phyloP scores from a whole-genome alignment of 2,888 invertebrate species.

The Drosophila rellima region DNA sequence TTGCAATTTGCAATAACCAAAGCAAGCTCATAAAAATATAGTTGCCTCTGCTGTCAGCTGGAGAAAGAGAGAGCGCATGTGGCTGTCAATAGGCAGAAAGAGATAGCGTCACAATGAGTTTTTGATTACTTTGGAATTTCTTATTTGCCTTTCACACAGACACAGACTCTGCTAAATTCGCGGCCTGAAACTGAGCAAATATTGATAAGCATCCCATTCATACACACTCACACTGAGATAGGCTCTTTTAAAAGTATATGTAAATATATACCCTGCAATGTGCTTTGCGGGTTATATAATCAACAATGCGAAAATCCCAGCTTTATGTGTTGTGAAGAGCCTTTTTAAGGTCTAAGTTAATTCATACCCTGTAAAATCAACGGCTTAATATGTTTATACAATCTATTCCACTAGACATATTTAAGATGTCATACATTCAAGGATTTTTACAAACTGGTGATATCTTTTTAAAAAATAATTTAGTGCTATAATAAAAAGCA shows the following conservation, averaged over 20 bases:
- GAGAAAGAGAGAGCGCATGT: not conserved
- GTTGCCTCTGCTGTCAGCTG: slow-evolving; percentile 54
- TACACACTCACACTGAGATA: slow-evolving; percentile 13
- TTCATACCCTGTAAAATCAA: slow-evolving; percentile 7
- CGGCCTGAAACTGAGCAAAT: slow-evolving; percentile 74
- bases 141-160: slow-evolving; percentile 72
- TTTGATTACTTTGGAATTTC: slow-evolving; percentile 82
- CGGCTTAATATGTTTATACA: slow-evolving; percentile 52
- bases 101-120: slow-evolving; percentile 69
- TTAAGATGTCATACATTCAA: slow-evolving; percentile 5
- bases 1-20: slow-evolving; percentile 81
- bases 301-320: slow-evolving; percentile 13
- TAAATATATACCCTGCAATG: slow-evolving; percentile 22
- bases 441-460: not conserved
- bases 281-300: slow-evolving; percentile 58
- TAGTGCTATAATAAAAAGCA: not conserved
- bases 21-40: slow-evolving; percentile 77
- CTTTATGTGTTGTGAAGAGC: not conserved
- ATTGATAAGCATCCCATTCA: slow-evolving; percentile 73
- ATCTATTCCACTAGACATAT: slow-evolving; percentile 45
- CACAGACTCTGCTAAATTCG: slow-evolving; percentile 35
- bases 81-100: slow-evolving; percentile 12
- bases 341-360: not conserved
- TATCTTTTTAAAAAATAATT: slow-evolving; percentile 3
- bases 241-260: not conserved